These are phyloP conservation scores for Nomada ruficornis DNA, from an alignment of 2,888 invertebrate genomes.

Conservation along the genomic window DNA sequence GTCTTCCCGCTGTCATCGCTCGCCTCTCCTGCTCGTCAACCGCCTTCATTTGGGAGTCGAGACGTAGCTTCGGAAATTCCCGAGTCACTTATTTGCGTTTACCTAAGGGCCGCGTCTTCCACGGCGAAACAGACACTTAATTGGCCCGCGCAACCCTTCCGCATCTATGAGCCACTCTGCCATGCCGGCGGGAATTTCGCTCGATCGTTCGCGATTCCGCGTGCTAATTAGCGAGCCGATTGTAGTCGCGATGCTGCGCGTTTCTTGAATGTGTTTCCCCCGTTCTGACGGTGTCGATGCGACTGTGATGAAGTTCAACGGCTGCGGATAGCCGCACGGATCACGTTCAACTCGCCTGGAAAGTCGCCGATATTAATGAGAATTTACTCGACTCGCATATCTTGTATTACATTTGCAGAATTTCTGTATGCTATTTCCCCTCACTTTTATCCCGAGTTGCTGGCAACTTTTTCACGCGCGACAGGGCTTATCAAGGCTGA, in stretches of 20 bases:
- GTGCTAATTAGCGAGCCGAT: slow-evolving; percentile 26
- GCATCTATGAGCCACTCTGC: background rate
- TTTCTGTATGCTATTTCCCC: too few species aligned
- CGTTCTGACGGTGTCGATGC: background rate
- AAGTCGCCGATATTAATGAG: too few species aligned
- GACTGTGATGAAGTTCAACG: background rate
- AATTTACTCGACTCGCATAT: too few species aligned
- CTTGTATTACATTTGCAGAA: too few species aligned
- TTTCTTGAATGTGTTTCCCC: background rate
- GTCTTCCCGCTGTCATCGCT: slow-evolving; percentile 21
- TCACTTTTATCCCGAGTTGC: background rate
- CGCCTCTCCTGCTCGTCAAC: slow-evolving; percentile 29
- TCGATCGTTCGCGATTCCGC: slow-evolving; percentile 34
- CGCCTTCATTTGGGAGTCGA: slow-evolving; percentile 16
- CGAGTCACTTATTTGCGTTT: slow-evolving; percentile 62
- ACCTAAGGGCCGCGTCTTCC: slow-evolving; percentile 48
- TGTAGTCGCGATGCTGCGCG: background rate
- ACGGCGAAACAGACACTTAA: slow-evolving; percentile 52
- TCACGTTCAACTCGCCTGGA: too few species aligned
- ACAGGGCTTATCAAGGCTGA: background rate
- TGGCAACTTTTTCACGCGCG: too few species aligned
- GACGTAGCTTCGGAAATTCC: slow-evolving; percentile 50
- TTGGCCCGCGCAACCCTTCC: slow-evolving; percentile 42
- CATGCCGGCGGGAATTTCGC: background rate
- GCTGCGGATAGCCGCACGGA: background rate